Percentiles rank a stretch among this genome's conserved stretches.
Evolutionary conservation across 2,113 vertebrate species (phyloP).

Genomic region (Aptenodytes patagonicus): DNA sequence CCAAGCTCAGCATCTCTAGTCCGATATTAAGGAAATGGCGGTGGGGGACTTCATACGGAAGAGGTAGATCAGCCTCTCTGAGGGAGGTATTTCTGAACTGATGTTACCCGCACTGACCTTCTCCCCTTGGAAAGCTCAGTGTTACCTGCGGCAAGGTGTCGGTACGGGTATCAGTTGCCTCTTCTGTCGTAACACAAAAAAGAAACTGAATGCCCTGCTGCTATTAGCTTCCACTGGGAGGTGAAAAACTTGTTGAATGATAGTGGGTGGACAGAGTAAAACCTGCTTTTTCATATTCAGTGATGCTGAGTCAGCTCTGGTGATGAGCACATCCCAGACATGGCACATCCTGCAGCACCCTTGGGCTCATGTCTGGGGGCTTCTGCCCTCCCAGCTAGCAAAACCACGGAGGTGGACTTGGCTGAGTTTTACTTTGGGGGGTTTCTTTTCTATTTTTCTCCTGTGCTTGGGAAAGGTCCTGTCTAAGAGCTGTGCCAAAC

Average conservation of each 20-base stretch:
- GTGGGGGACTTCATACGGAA: not conserved
- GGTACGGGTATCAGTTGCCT: not conserved
- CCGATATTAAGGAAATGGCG: not conserved
- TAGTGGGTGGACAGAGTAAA: not conserved
- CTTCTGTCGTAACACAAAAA: not conserved
- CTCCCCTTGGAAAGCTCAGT: not conserved
- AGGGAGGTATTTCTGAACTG: not conserved
- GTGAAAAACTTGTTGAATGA: not conserved
- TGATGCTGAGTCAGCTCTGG: not conserved
- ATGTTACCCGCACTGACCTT: not conserved
- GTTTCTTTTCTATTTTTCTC: not conserved
- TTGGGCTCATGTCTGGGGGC: not conserved
- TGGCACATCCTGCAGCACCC: not conserved
- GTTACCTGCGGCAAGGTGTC: not conserved
- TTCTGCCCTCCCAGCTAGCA: not conserved
- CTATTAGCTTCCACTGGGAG: not conserved
- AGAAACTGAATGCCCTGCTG: not conserved
- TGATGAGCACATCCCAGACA: not conserved
- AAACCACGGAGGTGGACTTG: not conserved
- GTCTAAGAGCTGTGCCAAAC: not conserved
- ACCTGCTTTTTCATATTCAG: not conserved
- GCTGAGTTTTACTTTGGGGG: not conserved
- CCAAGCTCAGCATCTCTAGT: not conserved
- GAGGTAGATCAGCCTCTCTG: not conserved
- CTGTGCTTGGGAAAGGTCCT: not conserved